Evolutionary conservation across 2,797 vertebrate species (phyloP).

Genomic region (Pempheris klunzingeri): DNA sequence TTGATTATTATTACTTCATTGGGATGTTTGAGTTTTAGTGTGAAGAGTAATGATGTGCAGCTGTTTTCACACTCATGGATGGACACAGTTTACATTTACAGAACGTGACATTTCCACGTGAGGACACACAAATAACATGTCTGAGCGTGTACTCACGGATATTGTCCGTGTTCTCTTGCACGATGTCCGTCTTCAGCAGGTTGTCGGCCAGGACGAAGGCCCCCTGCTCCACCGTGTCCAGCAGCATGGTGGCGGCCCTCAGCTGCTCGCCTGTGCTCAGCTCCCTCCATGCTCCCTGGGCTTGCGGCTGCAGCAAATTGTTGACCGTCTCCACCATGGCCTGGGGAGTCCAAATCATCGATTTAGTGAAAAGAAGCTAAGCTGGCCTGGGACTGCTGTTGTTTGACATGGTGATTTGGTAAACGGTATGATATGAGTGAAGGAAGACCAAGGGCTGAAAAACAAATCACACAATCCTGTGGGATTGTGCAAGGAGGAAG

Average conservation of each 20-base stretch:
- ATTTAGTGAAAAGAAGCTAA: conserved; percentile 54
- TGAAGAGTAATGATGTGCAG: too few species aligned
- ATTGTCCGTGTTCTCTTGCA: conserved; percentile 96
- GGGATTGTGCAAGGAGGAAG: conserved; percentile 20
- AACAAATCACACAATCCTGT: conserved; percentile 40
- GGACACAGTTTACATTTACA: not conserved
- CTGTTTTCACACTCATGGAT: too few species aligned
- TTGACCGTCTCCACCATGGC: conserved; percentile 99
- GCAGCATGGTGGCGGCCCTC: conserved; percentile 93
- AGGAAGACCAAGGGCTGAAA: conserved; percentile 41
- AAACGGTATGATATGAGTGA: conserved; percentile 56
- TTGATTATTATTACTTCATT: not conserved
- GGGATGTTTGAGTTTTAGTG: not conserved
- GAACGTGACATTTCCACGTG: too few species aligned
- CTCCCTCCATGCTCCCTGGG: conserved; percentile 92
- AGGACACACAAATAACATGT: not conserved
- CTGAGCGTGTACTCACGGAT: conserved; percentile 90
- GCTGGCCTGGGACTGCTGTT: conserved; percentile 24
- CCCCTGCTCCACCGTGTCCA: conserved; percentile 97
- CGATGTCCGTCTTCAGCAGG: conserved; percentile 97
- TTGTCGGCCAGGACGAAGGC: conserved; percentile 98
- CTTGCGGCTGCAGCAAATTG: conserved; percentile 95
- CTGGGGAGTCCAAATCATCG: conserved; percentile 60
- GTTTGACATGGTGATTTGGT: conserved; percentile 56
- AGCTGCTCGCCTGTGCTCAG: conserved; percentile 92